Evolutionary conservation across 2,113 vertebrate species (phyloP).

Genomic region (Struthidea cinerea): DNA sequence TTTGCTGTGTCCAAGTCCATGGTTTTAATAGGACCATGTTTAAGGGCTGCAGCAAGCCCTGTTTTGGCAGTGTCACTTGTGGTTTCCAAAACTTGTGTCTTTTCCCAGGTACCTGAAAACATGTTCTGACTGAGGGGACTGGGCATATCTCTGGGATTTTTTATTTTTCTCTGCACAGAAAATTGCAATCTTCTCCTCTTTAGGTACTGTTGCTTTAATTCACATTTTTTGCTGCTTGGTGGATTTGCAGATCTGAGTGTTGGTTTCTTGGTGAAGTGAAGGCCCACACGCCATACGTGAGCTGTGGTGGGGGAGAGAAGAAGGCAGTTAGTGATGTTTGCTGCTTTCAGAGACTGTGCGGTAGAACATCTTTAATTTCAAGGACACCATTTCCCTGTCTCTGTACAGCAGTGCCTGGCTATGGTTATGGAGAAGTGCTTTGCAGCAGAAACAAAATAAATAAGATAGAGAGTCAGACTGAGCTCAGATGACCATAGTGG

Average conservation of each 20-base stretch:
- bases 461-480: background rate
- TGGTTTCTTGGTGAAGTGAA: background rate
- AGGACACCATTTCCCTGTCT: background rate
- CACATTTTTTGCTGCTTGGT: background rate
- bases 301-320: background rate
- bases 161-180: background rate
- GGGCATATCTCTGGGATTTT: background rate
- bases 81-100: background rate
- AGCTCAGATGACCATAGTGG: background rate
- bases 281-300: background rate
- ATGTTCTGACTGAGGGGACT: background rate
- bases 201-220: background rate
- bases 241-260: background rate
- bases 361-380: background rate
- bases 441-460: background rate
- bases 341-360: background rate
- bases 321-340: background rate
- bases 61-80: accelerated
- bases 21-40: background rate
- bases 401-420: background rate
- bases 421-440: background rate
- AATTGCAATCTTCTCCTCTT: background rate
- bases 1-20: background rate
- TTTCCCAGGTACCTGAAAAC: background rate
- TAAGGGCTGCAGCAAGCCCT: background rate